A percentile compares a stretch with the other conserved stretches of the same genome.
These are phyloP conservation scores for Machimus atricapillus DNA, from an alignment of 2,888 invertebrate genomes.

Conservation along the genomic window DNA sequence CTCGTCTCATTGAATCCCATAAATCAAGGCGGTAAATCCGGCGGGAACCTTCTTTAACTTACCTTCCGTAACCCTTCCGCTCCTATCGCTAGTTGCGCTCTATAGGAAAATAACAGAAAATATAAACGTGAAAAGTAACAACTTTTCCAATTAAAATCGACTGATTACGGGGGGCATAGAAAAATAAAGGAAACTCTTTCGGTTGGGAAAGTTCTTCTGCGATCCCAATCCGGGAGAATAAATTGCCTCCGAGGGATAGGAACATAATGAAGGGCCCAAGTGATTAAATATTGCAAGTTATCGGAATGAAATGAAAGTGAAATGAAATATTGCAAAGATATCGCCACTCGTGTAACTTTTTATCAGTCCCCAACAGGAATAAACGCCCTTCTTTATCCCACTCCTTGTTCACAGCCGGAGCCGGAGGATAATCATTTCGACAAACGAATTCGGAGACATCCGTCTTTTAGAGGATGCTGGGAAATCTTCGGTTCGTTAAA, in stretches of 20 bases:
- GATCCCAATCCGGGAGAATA: neutral
- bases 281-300: constrained; percentile 2
- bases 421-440: neutral
- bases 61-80: neutral
- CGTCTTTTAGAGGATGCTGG: neutral
- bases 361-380: neutral
- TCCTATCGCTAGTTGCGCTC: neutral
- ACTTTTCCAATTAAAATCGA: constrained; percentile 30
- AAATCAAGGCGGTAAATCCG: constrained; percentile 2
- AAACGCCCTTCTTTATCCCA: neutral
- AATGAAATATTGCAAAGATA: constrained; percentile 11
- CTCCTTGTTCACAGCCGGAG: neutral
- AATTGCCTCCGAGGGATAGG: constrained; percentile 2
- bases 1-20: neutral
- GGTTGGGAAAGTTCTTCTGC: constrained; percentile 9
- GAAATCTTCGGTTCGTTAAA: neutral
- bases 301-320: constrained; percentile 1
- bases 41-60: neutral
- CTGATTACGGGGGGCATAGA: constrained; percentile 8
- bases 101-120: neutral
- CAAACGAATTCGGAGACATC: neutral
- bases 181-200: constrained; percentile 15
- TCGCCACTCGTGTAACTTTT: neutral
- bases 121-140: neutral
- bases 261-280: neutral